Evolutionary conservation across 2,888 invertebrate genomes (phyloP).

Genomic region (Cantharis rustica): DNA sequence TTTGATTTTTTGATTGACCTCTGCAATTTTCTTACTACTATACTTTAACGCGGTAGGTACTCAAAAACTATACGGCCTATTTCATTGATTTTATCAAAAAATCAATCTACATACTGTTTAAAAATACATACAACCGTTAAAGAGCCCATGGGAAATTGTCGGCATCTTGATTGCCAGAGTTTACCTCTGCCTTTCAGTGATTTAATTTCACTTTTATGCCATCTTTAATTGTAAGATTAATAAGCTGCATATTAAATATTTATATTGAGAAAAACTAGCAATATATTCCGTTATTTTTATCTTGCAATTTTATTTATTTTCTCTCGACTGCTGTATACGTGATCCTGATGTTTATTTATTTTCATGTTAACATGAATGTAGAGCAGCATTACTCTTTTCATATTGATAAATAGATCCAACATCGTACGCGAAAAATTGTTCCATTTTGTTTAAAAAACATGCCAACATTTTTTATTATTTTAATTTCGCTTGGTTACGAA

Average conservation of each 20-base stretch:
- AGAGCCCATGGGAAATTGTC: too few species aligned
- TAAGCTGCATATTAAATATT: not conserved
- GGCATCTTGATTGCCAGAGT: too few species aligned
- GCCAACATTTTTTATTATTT: not conserved
- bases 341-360: not conserved
- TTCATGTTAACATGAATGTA: not conserved
- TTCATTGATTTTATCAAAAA: too few species aligned
- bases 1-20: too few species aligned
- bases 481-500: not conserved
- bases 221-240: not conserved
- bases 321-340: not conserved
- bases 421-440: not conserved
- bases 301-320: not conserved
- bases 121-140: too few species aligned
- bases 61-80: too few species aligned
- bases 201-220: not conserved
- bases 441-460: not conserved
- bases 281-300: not conserved
- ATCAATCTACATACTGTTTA: too few species aligned
- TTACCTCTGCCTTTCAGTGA: not conserved
- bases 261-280: not conserved
- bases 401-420: not conserved
- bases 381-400: not conserved
- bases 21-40: too few species aligned
- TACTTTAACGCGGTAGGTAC: too few species aligned